phyloP scores from a whole-genome alignment of 2,113 vertebrate genomes.

The Lampris incognitus region DNA sequence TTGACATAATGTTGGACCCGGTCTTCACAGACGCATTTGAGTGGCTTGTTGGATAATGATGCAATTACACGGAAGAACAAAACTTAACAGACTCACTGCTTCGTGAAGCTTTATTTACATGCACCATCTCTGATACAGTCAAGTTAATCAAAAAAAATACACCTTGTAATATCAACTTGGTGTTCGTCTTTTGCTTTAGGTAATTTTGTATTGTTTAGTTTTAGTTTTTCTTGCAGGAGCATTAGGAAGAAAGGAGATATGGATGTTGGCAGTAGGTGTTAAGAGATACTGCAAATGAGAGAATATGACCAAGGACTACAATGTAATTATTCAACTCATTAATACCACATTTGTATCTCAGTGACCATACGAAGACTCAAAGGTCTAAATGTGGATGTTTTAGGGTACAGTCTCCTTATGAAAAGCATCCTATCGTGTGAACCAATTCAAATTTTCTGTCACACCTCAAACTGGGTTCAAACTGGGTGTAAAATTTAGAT shows the following conservation, averaged over 20 bases:
- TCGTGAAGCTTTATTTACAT: conserved; percentile 97
- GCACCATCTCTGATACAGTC: conserved; percentile 92
- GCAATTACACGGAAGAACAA: neutral
- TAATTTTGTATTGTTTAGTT: too few species aligned
- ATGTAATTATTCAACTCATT: conserved; percentile 6
- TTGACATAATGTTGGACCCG: too few species aligned
- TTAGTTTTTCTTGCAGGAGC: conserved; percentile 51
- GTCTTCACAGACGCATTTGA: too few species aligned
- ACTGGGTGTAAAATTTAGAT: neutral
- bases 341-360: neutral
- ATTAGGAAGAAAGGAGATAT: conserved; percentile 54
- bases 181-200: neutral
- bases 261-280: conserved; percentile 62
- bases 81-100: conserved; percentile 71
- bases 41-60: too few species aligned
- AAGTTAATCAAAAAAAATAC: conserved; percentile 89
- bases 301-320: neutral
- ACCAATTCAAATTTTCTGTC: neutral
- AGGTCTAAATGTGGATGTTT: conserved; percentile 20
- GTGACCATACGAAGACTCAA: conserved; percentile 2
- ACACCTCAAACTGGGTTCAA: neutral
- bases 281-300: neutral
- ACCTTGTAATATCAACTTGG: conserved; percentile 85
- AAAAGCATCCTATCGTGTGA: neutral
- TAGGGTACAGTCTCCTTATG: neutral